These are phyloP conservation scores for Actinia tenebrosa DNA, from an alignment of 64 coral and sea anemone genomes.

Conservation along the genomic window DNA sequence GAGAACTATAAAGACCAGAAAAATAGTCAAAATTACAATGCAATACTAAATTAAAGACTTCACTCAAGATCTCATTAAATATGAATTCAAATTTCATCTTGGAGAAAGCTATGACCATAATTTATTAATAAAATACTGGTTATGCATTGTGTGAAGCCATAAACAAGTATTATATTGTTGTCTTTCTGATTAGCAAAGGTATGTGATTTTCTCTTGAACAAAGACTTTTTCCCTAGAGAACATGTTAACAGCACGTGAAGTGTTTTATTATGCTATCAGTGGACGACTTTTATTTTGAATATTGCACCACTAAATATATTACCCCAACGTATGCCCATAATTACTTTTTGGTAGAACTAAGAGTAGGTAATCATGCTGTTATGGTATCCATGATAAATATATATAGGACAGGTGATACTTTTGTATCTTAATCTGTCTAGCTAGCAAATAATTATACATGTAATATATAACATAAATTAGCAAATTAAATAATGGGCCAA, in stretches of 20 bases:
- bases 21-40: not conserved
- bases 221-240: not conserved
- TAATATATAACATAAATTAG: too few relatives aligned
- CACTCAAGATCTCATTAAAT: conserved; percentile 14
- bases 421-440: too few relatives aligned
- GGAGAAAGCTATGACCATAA: conserved; percentile 18
- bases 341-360: too few relatives aligned
- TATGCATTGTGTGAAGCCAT: not conserved
- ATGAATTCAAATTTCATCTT: conserved; percentile 16
- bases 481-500: too few relatives aligned
- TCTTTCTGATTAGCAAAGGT: not conserved
- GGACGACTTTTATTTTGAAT: too few relatives aligned
- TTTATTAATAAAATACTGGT: conserved; percentile 9
- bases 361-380: too few relatives aligned
- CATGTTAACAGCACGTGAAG: not conserved
- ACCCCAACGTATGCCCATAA: not conserved
- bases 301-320: not conserved
- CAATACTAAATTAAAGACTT: not conserved
- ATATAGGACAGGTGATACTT: too few relatives aligned
- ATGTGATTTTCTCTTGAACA: not conserved
- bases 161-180: not conserved
- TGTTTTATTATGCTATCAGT: not conserved
- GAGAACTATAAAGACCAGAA: not conserved
- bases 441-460: too few relatives aligned
- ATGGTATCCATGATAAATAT: too few relatives aligned